Base-by-base conservation (phyloP, 2,113 vertebrate genomes). In the Esox niger region DNA sequence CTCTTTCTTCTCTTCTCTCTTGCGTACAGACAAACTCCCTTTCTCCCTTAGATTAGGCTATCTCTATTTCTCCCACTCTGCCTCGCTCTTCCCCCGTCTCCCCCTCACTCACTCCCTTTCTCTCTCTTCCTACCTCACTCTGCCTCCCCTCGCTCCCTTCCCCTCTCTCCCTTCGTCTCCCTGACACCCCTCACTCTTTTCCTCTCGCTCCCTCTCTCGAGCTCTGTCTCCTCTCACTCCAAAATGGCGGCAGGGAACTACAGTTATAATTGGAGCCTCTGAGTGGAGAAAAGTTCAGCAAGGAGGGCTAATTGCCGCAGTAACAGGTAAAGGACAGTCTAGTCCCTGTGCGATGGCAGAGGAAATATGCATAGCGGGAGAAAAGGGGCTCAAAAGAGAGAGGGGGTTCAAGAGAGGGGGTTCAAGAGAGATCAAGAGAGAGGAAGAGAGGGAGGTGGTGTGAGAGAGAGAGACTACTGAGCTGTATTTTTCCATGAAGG, bases 391-490 rank as follows among this genome's bases (percentile, higher is more conserved):
- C 25, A 13, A 23, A 27, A 23, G 13, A 56, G 54, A 56, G 54
- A 27, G 54, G 15, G 25, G n/a, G n/a, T n/a, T n/a, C n/a, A n/a
- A 15, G 5, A 56, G 25, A 27, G 9, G 26, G 54, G 25, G 21
- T 10, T n/a, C 23, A 1, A 26, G 52, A 13, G 1, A 54, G n/a
- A 3, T n/a, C n/a, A 9, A 55, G 1, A 27, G 25, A 56, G 46
- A 54, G 29, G 0, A 54, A 5, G 70, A 80, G 74, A 71, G 68
- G 72, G 58, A 55, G 6, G 7, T 9, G 13, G 4, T 13, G 46
- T 2, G 20, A 21, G 46, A n/a, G n/a, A 21, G 17, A 49, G 47
- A 21, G n/a, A 52, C n/a, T 38, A 11, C 35, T 6, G 35, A 38
- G 35, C 35, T 21, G 7, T 20, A 52, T 21, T n/a, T 52, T 20